phyloP scores from a whole-genome alignment of 2,888 invertebrate species.

The Limulus polyphemus region DNA sequence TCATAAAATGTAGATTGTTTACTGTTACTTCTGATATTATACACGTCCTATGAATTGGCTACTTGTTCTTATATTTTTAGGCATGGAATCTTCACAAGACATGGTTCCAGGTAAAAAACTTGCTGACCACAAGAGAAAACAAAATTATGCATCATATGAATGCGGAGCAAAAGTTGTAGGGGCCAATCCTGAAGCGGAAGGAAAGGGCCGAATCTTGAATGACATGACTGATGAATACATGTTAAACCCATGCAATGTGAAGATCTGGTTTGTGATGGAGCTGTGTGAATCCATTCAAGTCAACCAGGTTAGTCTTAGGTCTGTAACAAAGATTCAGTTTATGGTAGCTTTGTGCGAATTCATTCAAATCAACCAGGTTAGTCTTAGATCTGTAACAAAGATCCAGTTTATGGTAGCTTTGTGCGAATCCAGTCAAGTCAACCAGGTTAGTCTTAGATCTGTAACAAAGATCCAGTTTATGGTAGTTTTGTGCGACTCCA shows the following conservation, averaged over 20 bases:
- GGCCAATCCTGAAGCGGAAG: constrained; percentile 81
- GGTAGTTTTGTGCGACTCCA: too few species aligned
- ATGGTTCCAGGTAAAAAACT: constrained; percentile 19
- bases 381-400: too few species aligned
- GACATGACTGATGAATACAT: constrained; percentile 92
- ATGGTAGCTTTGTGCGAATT: too few species aligned
- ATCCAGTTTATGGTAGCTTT: too few species aligned
- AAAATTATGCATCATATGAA: constrained; percentile 86
- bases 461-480: too few species aligned
- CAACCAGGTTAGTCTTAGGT: constrained; percentile 44
- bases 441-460: too few species aligned
- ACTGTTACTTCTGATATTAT: too few species aligned
- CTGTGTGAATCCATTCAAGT: constrained; percentile 96
- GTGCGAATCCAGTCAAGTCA: too few species aligned
- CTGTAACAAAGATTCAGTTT: too few species aligned
- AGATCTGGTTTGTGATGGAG: constrained; percentile 92
- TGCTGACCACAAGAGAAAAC: constrained; percentile 20
- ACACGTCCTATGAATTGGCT: background rate
- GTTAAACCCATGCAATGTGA: constrained; percentile 77
- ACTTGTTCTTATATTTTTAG: background rate
- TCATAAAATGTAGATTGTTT: too few species aligned
- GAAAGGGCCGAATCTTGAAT: constrained; percentile 62
- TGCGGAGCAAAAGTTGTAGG: constrained; percentile 95
- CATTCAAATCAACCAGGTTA: too few species aligned
- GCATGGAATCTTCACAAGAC: constrained; percentile 12